A percentile compares a stretch with the other conserved stretches of the same genome.
These are phyloP conservation scores for Aurelia aurita DNA, from an alignment of 30 jellyfish, hydroid and myxozoan genomes.

Conservation along the genomic window DNA sequence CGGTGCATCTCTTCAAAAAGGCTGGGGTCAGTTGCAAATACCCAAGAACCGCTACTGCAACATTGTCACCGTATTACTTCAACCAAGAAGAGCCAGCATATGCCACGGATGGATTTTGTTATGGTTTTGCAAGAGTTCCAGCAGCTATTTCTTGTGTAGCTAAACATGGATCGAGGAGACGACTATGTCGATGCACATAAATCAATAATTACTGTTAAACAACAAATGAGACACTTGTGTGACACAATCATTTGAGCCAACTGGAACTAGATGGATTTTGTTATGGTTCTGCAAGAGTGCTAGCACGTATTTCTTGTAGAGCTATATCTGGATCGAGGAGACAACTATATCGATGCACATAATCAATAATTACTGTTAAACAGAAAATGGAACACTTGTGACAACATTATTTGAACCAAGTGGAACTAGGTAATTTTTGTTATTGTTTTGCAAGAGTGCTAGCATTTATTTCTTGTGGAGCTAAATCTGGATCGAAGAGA, in stretches of 20 bases:
- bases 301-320: neutral
- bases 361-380: no score
- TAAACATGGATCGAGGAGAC: neutral
- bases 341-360: constrained; percentile 15
- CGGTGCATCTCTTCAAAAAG: constrained; percentile 22
- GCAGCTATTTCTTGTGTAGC: neutral
- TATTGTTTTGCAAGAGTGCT: constrained; percentile 16
- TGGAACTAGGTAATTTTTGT: constrained; percentile 2
- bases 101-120: constrained; percentile 4
- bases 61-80: neutral
- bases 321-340: neutral
- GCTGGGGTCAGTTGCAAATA: constrained; percentile 44
- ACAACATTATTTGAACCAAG: neutral
- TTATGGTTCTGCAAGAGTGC: constrained; percentile 22
- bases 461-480: neutral
- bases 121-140: constrained; percentile 31
- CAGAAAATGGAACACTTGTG: neutral
- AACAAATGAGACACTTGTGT: no score
- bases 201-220: no score
- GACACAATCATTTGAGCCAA: neutral
- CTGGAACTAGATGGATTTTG: neutral
- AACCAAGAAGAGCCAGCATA: constrained; percentile 24
- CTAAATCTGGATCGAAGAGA: neutral
- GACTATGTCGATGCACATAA: constrained; percentile 30
- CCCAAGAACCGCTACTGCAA: constrained; percentile 20